These are phyloP conservation scores for Melanostigma gelatinosum DNA, from an alignment of 2,113 vertebrate species.

Conservation along the genomic window DNA sequence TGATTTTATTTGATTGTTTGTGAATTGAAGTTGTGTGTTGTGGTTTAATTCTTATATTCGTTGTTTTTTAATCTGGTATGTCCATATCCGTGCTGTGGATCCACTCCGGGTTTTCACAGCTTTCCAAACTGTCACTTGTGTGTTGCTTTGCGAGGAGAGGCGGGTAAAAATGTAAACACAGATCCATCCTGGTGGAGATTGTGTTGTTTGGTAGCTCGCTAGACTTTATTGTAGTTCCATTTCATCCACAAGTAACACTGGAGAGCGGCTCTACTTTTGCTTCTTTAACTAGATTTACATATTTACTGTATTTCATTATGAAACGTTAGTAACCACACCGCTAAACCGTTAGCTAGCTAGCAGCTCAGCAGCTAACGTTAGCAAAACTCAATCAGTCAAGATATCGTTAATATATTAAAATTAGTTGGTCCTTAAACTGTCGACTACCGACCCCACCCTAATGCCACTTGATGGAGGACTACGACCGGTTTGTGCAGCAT, in stretches of 20 bases:
- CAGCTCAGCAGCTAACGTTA: conserved; percentile 24
- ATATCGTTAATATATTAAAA: background rate
- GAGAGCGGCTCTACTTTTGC: background rate
- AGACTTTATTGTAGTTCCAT: background rate
- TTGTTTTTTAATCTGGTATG: background rate
- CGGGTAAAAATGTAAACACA: conserved; percentile 77
- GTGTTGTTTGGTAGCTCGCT: background rate
- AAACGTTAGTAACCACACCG: background rate
- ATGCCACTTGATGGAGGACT: conserved; percentile 76
- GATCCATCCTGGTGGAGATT: background rate
- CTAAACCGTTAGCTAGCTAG: conserved; percentile 26
- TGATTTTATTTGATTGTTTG: rapidly evolving
- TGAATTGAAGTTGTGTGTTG: background rate
- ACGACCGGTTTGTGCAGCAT: conserved; percentile 74
- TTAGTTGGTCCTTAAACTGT: background rate
- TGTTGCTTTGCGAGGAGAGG: conserved; percentile 60
- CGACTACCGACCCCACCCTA: background rate
- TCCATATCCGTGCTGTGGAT: background rate
- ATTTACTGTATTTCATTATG: background rate
- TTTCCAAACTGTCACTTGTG: conserved; percentile 37
- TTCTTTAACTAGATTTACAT: background rate
- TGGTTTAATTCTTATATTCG: background rate
- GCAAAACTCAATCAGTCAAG: background rate
- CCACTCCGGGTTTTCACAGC: conserved; percentile 55
- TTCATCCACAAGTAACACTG: background rate